Evolutionary conservation across 2,113 vertebrate species (phyloP).

Genomic region (Coptodon rendalli): DNA sequence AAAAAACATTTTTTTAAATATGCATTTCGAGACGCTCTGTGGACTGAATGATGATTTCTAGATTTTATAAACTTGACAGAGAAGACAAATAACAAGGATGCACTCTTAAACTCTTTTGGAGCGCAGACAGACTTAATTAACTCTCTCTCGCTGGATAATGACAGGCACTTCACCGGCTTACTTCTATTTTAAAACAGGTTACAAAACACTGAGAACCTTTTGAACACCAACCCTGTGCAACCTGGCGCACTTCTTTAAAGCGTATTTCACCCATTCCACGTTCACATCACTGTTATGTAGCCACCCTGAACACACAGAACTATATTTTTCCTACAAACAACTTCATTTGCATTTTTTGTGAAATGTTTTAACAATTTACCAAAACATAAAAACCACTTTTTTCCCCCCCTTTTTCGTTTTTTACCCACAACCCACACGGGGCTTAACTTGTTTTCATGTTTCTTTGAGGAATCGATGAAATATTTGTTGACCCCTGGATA

Average conservation of each 20-base stretch:
- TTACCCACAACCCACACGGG: neutral
- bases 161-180: neutral
- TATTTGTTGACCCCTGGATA: neutral
- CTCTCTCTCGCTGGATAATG: neutral
- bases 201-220: neutral
- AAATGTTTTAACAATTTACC: neutral
- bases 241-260: neutral
- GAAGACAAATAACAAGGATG: neutral
- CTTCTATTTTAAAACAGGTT: conserved; percentile 11
- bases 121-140: neutral
- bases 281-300: neutral
- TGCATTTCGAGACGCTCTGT: neutral
- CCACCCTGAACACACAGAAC: neutral
- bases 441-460: neutral
- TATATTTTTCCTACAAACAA: neutral
- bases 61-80: neutral
- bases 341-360: neutral
- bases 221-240: neutral
- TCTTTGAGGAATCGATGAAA: neutral
- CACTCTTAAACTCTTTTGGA: neutral
- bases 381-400: neutral
- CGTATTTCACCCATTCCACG: neutral
- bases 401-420: neutral
- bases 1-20: neutral
- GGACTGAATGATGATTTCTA: neutral